These are phyloP conservation scores for Micoletzkya japonica DNA, from an alignment of 2,888 invertebrate species.

Conservation along the genomic window DNA sequence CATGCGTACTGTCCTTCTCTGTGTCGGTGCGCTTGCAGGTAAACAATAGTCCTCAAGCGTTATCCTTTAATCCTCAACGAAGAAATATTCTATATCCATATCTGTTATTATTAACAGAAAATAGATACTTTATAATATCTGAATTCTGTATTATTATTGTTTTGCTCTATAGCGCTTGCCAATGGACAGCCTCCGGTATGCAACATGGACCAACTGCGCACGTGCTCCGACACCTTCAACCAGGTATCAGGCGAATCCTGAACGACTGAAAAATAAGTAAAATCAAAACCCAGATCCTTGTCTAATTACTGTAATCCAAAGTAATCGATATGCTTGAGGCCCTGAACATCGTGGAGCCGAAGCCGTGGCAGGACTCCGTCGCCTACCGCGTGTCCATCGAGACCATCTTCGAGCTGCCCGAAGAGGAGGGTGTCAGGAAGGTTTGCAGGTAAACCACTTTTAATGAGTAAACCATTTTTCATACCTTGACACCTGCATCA, in stretches of 20 bases:
- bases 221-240: constrained; percentile 15
- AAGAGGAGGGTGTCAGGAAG: constrained; percentile 3
- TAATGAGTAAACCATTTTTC: too few species aligned
- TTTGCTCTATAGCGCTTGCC: not conserved
- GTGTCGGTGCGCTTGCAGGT: not conserved
- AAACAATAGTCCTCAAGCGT: not conserved
- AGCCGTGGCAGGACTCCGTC: constrained; percentile 23
- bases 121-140: not conserved
- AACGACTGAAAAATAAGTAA: not conserved
- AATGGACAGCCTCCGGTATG: not conserved
- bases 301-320: not conserved
- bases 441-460: constrained; percentile 6
- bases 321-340: not conserved
- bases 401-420: constrained; percentile 7
- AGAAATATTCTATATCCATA: not conserved
- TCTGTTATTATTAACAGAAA: not conserved
- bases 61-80: too few species aligned
- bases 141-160: not conserved
- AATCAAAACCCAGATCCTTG: not conserved
- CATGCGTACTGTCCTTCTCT: not conserved
- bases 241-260: not conserved
- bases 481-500: not conserved
- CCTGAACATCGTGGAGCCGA: constrained; percentile 10
- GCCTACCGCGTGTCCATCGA: constrained; percentile 15
- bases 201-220: not conserved